Evolutionary conservation across 2,113 vertebrate genomes (phyloP), one percentile per base, ranked within the genome.

Genomic region (Chamaetylas fuelleborni): DNA sequence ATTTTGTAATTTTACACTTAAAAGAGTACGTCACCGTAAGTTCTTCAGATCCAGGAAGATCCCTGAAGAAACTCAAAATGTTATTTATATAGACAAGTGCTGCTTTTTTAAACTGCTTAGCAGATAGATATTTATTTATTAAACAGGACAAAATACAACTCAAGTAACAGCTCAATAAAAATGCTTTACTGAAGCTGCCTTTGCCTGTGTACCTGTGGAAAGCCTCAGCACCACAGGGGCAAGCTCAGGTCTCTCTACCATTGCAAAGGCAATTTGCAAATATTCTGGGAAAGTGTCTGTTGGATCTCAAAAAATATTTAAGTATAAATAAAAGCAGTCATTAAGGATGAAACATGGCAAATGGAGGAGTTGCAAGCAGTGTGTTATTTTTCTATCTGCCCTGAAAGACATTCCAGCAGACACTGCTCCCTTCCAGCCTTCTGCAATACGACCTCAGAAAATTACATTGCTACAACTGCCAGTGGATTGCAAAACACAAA

Each of bases 401-500:
- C 50, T 54, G 40, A 66, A 76, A 73, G 62, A 70, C 58, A 77
- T 72, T 70, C 45, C 40, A 71, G 43, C 3, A 57, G 61, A 69
- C 2, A 0, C 12, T 85, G 40, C 48, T 82, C 45, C 53, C 58
- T 82, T 61, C 40, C 81, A 93, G 50, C 38, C 74, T 90, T 77
- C 79, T 73, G 67, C 67, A 90, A 31, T 8, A 31, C 0, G 1
- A 58, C 34, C 54, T 77, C 56, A 62, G 58, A 72, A 94, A 88
- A 90, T 13, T 18, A 73, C 66, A 82, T 70, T 86, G 54, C 58
- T 92, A 73, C 91, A 86, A 88, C 78, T 90, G 87, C 43, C 67
- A 77, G 26, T 17, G 51, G 66, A 90, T 66, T 92, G 92, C 64
- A 91, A 82, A 95, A 93, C 22, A 88, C 51, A 79, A 69, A 64